phyloP scores from a whole-genome alignment of 2,113 vertebrate species.

The Mellivora capensis region DNA sequence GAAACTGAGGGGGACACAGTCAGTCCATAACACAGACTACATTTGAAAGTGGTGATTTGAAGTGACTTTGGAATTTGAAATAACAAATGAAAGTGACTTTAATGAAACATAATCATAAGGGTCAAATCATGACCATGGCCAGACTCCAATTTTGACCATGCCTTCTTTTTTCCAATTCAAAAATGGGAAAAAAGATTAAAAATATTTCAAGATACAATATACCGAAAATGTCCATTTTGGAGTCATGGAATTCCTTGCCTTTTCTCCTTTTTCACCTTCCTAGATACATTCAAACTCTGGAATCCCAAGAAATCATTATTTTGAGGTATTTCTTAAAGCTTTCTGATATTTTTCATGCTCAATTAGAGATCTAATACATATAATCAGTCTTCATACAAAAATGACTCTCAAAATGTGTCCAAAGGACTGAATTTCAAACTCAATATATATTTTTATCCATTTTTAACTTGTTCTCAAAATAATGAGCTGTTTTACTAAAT shows the following conservation, averaged over 20 bases:
- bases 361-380: background rate
- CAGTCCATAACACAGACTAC: background rate
- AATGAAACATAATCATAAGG: background rate
- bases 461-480: background rate
- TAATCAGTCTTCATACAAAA: background rate
- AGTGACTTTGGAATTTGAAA: background rate
- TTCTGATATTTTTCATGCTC: background rate
- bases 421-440: background rate
- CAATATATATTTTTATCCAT: background rate
- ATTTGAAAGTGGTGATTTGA: background rate
- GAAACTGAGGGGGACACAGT: background rate
- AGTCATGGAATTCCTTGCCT: background rate
- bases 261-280: background rate
- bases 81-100: background rate
- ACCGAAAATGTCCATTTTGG: background rate
- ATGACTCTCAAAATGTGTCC: background rate
- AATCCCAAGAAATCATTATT: background rate
- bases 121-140: background rate
- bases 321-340: background rate
- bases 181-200: background rate
- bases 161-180: background rate
- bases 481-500: background rate
- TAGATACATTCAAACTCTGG: background rate
- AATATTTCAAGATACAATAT: background rate
- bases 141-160: background rate